These are phyloP conservation scores for Papilio machaon DNA, from an alignment of 1,140 invertebrate genomes.

Conservation along the genomic window DNA sequence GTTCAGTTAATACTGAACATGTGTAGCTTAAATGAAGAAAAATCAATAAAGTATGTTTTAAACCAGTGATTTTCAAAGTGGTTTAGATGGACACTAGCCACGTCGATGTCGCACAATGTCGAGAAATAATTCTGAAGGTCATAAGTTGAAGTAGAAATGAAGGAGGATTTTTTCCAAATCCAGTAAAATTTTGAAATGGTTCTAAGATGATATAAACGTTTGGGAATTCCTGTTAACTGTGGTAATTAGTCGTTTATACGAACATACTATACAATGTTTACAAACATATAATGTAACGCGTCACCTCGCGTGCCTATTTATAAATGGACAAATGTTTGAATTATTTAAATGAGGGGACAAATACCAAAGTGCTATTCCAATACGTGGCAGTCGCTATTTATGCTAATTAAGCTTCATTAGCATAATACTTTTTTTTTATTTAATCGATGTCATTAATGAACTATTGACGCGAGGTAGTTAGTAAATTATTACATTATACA, in stretches of 20 bases:
- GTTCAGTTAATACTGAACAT: no score
- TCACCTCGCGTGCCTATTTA: slow-evolving; percentile 19
- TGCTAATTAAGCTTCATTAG: slow-evolving; percentile 7
- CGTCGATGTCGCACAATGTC: no score
- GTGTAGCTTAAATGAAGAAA: no score
- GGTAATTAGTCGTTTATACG: background rate
- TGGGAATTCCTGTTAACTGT: background rate
- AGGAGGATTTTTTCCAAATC: no score
- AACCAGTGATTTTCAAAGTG: no score
- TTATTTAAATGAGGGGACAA: slow-evolving; percentile 22
- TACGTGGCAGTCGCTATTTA: background rate
- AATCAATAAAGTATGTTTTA: no score
- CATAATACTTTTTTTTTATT: background rate
- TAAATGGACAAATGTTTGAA: background rate
- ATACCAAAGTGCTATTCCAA: background rate
- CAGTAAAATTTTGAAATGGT: no score
- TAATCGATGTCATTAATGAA: background rate
- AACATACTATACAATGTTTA: background rate
- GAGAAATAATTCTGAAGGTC: no score
- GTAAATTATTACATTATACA: no score
- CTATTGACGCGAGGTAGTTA: background rate
- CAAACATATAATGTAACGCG: background rate
- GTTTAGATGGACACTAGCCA: no score
- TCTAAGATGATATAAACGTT: no score
- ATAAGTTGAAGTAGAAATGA: no score